Percentiles rank a stretch among this genome's conserved stretches.
Conservation (phyloP, 2,797 vertebrate species). For the Acanthurus leucopareius region DNA sequence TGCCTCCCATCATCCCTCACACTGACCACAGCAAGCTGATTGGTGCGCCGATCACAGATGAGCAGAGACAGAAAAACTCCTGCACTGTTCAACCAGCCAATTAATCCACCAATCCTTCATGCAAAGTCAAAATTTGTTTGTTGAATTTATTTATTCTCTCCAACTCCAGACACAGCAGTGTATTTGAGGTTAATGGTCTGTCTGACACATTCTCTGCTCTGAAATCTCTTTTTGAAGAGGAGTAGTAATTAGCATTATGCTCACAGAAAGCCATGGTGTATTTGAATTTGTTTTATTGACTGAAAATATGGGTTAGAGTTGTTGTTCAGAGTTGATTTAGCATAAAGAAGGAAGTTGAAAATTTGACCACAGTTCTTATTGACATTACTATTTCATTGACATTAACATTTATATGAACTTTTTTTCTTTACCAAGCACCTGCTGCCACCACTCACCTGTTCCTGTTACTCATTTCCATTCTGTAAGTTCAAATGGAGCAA, state of each 20-base stretch:
- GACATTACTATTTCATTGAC: background rate
- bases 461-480: background rate
- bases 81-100: no score
- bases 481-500: background rate
- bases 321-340: background rate
- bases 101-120: no score
- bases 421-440: background rate
- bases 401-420: background rate
- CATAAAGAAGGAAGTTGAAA: background rate
- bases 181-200: slow-evolving; percentile 11
- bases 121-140: no score
- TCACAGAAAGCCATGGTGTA: background rate
- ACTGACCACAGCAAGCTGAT: no score
- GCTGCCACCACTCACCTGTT: background rate
- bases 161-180: background rate
- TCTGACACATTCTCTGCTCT: slow-evolving; percentile 23
- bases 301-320: background rate
- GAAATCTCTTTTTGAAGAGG: slow-evolving; percentile 3
- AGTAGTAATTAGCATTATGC: background rate
- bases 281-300: background rate
- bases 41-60: no score
- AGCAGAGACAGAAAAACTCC: no score
- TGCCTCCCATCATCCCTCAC: no score
- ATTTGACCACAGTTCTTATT: background rate
- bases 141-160: no score